A percentile compares a stretch with the other conserved stretches of the same genome.
These are phyloP conservation scores for Pterocles gutturalis DNA, from an alignment of 2,113 vertebrate species.

Conservation along the genomic window DNA sequence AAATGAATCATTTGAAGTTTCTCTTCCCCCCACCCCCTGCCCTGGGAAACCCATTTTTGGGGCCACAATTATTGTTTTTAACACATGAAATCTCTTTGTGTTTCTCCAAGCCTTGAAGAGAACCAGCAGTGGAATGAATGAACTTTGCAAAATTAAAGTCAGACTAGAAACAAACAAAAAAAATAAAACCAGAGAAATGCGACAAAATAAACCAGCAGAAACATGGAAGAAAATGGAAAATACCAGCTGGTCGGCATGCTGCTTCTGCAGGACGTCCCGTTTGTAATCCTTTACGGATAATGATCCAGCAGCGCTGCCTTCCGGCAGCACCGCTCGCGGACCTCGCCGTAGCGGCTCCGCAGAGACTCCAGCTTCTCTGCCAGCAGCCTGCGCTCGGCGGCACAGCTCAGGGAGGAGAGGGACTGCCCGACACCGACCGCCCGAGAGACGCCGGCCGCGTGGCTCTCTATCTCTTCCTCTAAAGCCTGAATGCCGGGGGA, in stretches of 20 bases:
- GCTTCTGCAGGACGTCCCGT: slow-evolving; percentile 89
- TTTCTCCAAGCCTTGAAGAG: neutral
- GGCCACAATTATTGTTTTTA: neutral
- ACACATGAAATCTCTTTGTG: neutral
- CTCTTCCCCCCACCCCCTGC: too few species aligned
- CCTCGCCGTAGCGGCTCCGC: slow-evolving; percentile 85
- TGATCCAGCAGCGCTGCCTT: slow-evolving; percentile 91
- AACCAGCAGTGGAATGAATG: neutral
- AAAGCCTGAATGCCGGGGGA: slow-evolving; percentile 84
- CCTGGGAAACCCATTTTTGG: neutral
- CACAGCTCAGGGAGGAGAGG: slow-evolving; percentile 88
- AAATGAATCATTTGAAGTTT: neutral
- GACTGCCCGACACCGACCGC: slow-evolving; percentile 86
- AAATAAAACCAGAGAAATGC: neutral
- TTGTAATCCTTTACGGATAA: slow-evolving; percentile 91
- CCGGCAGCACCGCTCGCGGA: slow-evolving; percentile 82
- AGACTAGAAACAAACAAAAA: neutral
- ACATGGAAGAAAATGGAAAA: slow-evolving; percentile 59
- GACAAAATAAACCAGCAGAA: slow-evolving; percentile 43
- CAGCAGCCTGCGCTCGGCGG: slow-evolving; percentile 84
- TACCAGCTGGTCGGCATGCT: slow-evolving; percentile 95
- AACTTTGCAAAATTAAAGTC: neutral
- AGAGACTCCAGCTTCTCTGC: slow-evolving; percentile 86
- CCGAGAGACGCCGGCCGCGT: slow-evolving; percentile 80
- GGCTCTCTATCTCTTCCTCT: slow-evolving; percentile 89